Evolutionary conservation across 1,140 invertebrate species (phyloP), one percentile per base, ranked within the genome.

Genomic region (Samia ricini): DNA sequence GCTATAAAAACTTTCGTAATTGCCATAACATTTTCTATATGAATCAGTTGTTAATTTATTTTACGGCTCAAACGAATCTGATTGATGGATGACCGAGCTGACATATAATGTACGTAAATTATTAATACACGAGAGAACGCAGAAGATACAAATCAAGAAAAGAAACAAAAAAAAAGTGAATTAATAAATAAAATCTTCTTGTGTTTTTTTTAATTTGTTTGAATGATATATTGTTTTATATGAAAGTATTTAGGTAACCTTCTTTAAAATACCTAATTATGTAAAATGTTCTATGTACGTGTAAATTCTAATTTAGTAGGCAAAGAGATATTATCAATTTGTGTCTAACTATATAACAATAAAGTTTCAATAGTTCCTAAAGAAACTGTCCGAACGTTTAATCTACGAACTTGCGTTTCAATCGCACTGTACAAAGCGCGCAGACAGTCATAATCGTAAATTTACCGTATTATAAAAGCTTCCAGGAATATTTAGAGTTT

Each of bases 51-150:
- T 42, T 42, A 42, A 42, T 42, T 42, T 42, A 15, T 42, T 42
- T 42, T 42, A 42, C 33, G 33, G 33, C 33, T 42, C 33, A 42
- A 42, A 42, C n/a, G 33, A 42, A 42, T 42, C 33, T 42, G 33
- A 42, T 42, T 42, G 33, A 42, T 42, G 33, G 33, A 42, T 42
- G 33, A 12, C 33, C 33, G 33, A 42, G 33, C 33, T 42, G 33
- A 42, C 33, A 42, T 42, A 42, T 42, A 42, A 10, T 42, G 33
- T 42, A 42, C 10, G 12, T 15, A 42, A 42, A 42, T 42, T 42
- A 42, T 42, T 42, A 42, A 42, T 42, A 42, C 33, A 15, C 33
- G 33, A 42, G 10, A 10, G 33, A 42, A 12, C 33, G 33, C 33
- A 1, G 15, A 42, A 42, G 33, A 42, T 42, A 42, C 33, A 15